phyloP scores from a whole-genome alignment of 2,797 vertebrate species.

The Perodicticus potto region DNA sequence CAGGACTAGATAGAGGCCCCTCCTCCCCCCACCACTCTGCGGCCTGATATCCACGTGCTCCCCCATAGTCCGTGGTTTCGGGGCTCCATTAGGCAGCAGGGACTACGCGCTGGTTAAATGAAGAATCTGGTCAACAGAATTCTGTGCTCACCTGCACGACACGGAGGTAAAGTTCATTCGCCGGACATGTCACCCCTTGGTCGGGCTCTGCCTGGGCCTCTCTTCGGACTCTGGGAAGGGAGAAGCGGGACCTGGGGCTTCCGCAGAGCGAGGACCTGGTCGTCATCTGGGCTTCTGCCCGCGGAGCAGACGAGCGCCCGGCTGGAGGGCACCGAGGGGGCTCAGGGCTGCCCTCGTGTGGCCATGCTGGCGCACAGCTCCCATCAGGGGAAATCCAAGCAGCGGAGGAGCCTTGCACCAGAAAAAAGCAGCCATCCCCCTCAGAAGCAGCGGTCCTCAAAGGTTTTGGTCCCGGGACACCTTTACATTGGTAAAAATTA shows the following conservation, averaged over 20 bases:
- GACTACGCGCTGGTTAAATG: background rate
- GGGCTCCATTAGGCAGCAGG: background rate
- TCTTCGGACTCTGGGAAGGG: background rate
- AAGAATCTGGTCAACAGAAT: background rate
- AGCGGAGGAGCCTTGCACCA: background rate
- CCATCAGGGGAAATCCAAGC: background rate
- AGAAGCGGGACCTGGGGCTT: background rate
- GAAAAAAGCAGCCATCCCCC: no score
- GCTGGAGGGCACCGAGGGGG: rapidly evolving
- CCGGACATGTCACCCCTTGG: background rate
- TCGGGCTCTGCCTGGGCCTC: background rate
- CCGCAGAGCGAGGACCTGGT: background rate
- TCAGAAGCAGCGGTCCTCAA: background rate
- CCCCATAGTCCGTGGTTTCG: background rate
- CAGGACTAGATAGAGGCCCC: background rate
- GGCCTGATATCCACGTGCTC: background rate
- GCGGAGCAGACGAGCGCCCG: no score
- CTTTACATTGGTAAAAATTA: background rate
- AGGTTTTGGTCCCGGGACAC: background rate
- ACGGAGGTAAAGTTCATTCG: rapidly evolving
- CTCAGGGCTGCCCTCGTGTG: slow-evolving; percentile 67
- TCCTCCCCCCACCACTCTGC: no score
- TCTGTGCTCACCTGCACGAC: background rate
- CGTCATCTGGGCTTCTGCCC: no score
- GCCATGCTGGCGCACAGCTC: background rate